Evolutionary conservation across 2,888 invertebrate species (phyloP), one percentile per base, ranked within the genome.

Genomic region (Ferrisia virgata): DNA sequence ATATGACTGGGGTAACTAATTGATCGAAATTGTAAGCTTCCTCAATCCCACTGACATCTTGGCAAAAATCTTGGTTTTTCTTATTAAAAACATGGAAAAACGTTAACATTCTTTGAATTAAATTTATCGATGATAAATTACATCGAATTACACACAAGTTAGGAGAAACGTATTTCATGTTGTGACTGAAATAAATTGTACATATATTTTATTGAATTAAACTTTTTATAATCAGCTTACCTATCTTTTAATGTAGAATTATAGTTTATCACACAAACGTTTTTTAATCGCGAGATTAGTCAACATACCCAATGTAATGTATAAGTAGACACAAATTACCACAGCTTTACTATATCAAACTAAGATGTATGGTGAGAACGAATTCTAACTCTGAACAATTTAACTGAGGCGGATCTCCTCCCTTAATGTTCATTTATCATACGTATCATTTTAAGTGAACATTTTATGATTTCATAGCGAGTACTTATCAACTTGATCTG

Each of bases 181-280:
- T 72, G 6, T n/a, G 9, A 53, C 15, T 8, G 9, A 53, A 9
- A 53, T 39, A 8, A 11, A 39, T 39, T n/a, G 53, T 53, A 53
- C 33, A 36, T 36, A 4, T 64, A 33, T 28, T 36, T 18, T 9
- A 76, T 18, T 1, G 18, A 36, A 9, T 76, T 36, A 76, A 76
- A 76, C 72, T 76, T 76, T 76, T 18, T 72, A 76, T 76, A 76
- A 76, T 76, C 72, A 36, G 72, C 72, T 76, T 76, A 76, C 72
- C 72, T 76, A 76, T 36, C n/a, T 76, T 36, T 76, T 18, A 36
- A 5, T 18, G 28, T 18, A 33, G 18, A 18, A 36, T 36, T 36
- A 18, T 76, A 33, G 36, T 76, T 76, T 76, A 36, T 76, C 36
- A 36, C 72, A 36, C 36, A 36, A 76, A 76, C 28, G 36, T 33